Conservation (phyloP, 2,797 vertebrate genomes). For the Odontamblyopus rebecca region DNA sequence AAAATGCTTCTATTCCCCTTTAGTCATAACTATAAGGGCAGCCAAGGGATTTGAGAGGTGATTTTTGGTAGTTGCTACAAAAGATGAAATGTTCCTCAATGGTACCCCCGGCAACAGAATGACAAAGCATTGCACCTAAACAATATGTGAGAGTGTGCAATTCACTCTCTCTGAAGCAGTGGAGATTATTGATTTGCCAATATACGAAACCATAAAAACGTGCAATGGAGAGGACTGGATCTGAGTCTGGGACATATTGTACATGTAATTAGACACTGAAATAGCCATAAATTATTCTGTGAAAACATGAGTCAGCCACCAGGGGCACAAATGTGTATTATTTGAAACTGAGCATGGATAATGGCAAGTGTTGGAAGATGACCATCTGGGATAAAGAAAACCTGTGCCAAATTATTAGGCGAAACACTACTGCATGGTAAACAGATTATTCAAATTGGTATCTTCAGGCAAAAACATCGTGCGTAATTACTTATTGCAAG, state of each 20-base stretch:
- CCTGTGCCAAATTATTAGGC: background rate
- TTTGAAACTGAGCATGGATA: background rate
- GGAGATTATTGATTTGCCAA: slow-evolving; percentile 33
- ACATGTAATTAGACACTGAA: slow-evolving; percentile 42
- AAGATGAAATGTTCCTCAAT: slow-evolving; percentile 34
- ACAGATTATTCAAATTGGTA: background rate
- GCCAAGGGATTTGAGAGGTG: slow-evolving; percentile 17
- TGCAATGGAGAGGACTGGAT: slow-evolving; percentile 6
- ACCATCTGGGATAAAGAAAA: background rate
- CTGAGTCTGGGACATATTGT: slow-evolving; percentile 22
- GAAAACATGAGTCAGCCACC: background rate
- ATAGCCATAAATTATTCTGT: background rate
- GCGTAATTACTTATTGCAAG: slow-evolving; percentile 12
- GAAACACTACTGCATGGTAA: background rate
- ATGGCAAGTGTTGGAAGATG: slow-evolving; percentile 21
- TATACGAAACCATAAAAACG: slow-evolving; percentile 39
- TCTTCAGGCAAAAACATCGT: slow-evolving; percentile 6
- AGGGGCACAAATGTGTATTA: background rate
- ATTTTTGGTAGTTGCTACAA: slow-evolving; percentile 23
- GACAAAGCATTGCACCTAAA: slow-evolving; percentile 34
- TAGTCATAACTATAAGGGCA: slow-evolving; percentile 31
- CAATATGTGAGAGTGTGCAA: slow-evolving; percentile 34
- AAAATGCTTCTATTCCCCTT: slow-evolving; percentile 38
- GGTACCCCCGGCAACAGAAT: slow-evolving; percentile 23
- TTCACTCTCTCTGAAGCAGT: slow-evolving; percentile 28